Evolutionary conservation across 2,113 vertebrate genomes (phyloP).

Genomic region (Barbus barbus): DNA sequence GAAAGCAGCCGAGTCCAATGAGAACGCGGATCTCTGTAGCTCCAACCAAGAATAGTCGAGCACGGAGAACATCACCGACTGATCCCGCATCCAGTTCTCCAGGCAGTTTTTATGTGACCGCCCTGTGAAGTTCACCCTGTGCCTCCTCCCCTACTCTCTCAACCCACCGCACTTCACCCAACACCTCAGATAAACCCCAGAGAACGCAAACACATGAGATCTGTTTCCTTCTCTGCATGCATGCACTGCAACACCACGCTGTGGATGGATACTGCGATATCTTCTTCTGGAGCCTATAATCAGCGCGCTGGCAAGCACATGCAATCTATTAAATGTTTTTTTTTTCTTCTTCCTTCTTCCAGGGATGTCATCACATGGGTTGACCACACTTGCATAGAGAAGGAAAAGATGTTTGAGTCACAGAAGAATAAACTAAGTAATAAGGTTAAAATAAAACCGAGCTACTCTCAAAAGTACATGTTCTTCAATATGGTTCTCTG

Average conservation of each 20-base stretch:
- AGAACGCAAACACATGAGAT: slow-evolving; percentile 30
- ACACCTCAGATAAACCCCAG: slow-evolving; percentile 70
- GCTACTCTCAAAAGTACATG: too few species aligned
- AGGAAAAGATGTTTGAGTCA: background rate
- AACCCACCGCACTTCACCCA: slow-evolving; percentile 59
- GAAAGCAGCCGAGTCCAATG: slow-evolving; percentile 35
- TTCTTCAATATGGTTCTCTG: too few species aligned
- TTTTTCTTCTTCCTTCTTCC: background rate
- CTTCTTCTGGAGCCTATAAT: background rate
- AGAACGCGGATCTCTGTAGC: slow-evolving; percentile 44
- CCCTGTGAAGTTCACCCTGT: slow-evolving; percentile 71
- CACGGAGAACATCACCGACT: slow-evolving; percentile 64
- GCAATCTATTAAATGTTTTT: slow-evolving; percentile 4
- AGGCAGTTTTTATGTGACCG: slow-evolving; percentile 78
- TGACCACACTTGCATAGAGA: slow-evolving; percentile 13
- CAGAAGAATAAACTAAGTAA: background rate
- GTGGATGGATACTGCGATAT: background rate
- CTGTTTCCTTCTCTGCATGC: background rate
- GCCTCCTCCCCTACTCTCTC: slow-evolving; percentile 63
- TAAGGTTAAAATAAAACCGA: too few species aligned
- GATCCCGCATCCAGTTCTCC: slow-evolving; percentile 73
- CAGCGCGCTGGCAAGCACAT: background rate
- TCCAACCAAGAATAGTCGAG: slow-evolving; percentile 58
- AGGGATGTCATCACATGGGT: slow-evolving; percentile 14
- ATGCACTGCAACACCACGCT: background rate